Conservation (phyloP, 1,140 invertebrate genomes). For the Listronotus bonariensis region DNA sequence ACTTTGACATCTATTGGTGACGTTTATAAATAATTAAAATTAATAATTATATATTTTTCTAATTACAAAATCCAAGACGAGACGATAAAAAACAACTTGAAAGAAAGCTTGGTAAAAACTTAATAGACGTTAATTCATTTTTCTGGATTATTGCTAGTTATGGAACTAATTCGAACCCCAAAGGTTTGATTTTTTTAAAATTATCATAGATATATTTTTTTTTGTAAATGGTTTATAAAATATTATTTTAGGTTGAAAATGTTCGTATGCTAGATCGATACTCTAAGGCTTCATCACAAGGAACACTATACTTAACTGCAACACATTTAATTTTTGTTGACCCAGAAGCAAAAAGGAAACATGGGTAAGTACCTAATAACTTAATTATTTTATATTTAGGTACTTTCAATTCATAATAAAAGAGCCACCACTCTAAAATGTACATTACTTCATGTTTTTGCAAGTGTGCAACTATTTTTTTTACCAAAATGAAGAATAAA, state of each 20-base stretch:
- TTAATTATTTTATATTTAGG: too few relatives aligned
- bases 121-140: background rate
- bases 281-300: constrained; percentile 80
- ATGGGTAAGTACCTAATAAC: constrained; percentile 73
- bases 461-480: too few relatives aligned
- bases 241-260: constrained; percentile 87
- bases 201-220: constrained; percentile 8
- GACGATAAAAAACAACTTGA: background rate
- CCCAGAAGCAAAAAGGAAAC: constrained; percentile 92
- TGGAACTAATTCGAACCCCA: constrained; percentile 49
- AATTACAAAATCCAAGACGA: background rate
- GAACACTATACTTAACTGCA: constrained; percentile 92
- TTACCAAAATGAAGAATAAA: too few relatives aligned
- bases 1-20: constrained; percentile 4
- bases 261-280: constrained; percentile 93
- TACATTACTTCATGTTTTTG: too few relatives aligned
- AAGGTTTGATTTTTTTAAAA: constrained; percentile 42
- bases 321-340: constrained; percentile 97
- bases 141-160: constrained; percentile 12
- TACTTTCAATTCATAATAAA: too few relatives aligned
- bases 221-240: constrained; percentile 2
- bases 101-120: background rate
- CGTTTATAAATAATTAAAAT: background rate
- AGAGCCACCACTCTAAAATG: too few relatives aligned
- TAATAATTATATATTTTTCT: too few relatives aligned